These are phyloP conservation scores for Grallaria varia DNA, from an alignment of 2,113 vertebrate genomes.

Conservation along the genomic window DNA sequence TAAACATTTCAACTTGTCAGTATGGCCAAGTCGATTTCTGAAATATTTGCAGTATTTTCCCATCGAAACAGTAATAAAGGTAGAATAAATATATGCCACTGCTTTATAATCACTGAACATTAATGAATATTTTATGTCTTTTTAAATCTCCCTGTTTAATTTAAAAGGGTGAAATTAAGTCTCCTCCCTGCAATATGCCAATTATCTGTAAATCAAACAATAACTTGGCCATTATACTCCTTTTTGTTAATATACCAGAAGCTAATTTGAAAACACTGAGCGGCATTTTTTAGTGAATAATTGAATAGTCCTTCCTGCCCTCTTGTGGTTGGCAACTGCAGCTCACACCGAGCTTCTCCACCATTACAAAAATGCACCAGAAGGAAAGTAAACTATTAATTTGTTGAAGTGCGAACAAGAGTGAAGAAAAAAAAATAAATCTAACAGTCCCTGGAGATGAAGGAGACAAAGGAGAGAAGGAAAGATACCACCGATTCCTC, in stretches of 20 bases:
- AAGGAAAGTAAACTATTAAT: conserved; percentile 46
- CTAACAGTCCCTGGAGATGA: background rate
- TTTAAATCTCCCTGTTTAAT: conserved; percentile 95
- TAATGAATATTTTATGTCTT: conserved; percentile 96
- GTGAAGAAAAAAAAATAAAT: background rate
- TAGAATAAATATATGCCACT: conserved; percentile 84
- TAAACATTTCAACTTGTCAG: conserved; percentile 88
- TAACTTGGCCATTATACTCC: conserved; percentile 88
- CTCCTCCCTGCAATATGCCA: conserved; percentile 85
- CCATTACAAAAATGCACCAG: background rate
- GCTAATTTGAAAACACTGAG: conserved; percentile 82
- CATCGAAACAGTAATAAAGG: conserved; percentile 88
- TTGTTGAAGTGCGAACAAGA: conserved; percentile 25
- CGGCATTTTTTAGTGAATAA: conserved; percentile 72
- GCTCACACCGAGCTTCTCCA: conserved; percentile 35
- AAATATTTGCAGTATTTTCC: conserved; percentile 89
- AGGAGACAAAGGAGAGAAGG: background rate
- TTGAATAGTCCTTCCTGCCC: conserved; percentile 81
- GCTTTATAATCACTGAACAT: conserved; percentile 86
- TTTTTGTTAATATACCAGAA: conserved; percentile 87
- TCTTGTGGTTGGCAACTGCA: conserved; percentile 75
- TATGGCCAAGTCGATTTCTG: conserved; percentile 84
- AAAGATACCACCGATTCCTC: background rate
- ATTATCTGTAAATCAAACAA: conserved; percentile 96
- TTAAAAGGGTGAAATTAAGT: conserved; percentile 91